Percentiles rank a stretch among this genome's conserved stretches.
These are phyloP conservation scores for Atrichornis clamosus DNA, from an alignment of 2,113 vertebrate genomes.

Conservation along the genomic window DNA sequence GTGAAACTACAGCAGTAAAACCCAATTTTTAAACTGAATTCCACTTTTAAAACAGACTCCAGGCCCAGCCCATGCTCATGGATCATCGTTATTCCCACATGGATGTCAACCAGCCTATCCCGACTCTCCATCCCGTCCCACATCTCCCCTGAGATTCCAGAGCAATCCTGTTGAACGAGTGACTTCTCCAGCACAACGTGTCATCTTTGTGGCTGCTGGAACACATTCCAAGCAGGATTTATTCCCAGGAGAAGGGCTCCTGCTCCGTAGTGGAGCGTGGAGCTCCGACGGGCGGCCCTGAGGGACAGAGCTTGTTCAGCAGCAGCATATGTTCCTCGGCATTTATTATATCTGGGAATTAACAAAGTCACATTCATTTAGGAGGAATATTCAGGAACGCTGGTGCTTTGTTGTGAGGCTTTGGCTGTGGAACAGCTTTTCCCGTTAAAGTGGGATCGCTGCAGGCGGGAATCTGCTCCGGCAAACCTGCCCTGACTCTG, in stretches of 20 bases:
- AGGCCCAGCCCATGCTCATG: fast-evolving
- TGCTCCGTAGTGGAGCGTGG: fast-evolving
- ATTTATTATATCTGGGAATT: not conserved
- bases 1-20: not conserved
- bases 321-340: not conserved
- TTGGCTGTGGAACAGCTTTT: not conserved
- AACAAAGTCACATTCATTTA: not conserved
- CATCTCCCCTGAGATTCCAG: not conserved
- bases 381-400: not conserved
- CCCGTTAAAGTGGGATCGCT: not conserved
- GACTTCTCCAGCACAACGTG: not conserved
- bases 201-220: not conserved
- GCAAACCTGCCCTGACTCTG: not conserved
- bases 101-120: not conserved
- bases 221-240: not conserved
- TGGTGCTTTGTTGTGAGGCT: not conserved
- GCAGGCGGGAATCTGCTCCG: fast-evolving
- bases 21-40: not conserved
- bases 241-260: not conserved
- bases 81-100: fast-evolving
- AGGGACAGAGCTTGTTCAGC: not conserved
- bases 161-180: fast-evolving
- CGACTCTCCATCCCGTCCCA: not conserved
- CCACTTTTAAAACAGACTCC: not conserved
- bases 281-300: not conserved